Evolutionary conservation across 1,140 invertebrate species (phyloP), one percentile per base, ranked within the genome.

Genomic region (Leucophenga varia): DNA sequence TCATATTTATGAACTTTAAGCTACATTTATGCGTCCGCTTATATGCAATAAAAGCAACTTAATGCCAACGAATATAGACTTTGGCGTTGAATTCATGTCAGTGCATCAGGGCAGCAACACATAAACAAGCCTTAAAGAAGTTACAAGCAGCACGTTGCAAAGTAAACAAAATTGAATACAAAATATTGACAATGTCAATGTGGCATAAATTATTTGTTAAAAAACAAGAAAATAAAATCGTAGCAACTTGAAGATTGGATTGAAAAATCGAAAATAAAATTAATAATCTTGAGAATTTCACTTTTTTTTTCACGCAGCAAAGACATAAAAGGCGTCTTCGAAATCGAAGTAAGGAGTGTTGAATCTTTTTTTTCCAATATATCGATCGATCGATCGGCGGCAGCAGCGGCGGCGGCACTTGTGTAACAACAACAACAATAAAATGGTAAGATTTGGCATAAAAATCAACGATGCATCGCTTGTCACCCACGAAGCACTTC

Each of bases 241-340:
- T 59, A 68, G 59, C 56, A 58, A 25, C 5, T 6, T 45, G 20
- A 43, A 50, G 22, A 17, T 30, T 32, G 42, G 35, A 55, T 48
- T 55, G n/a, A 43, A 53, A 67, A 63, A 67, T 59, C 63, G 64
- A 67, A 65, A 65, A 67, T 58, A 67, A 65, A 67, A 67, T 67
- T 67, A 67, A 68, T 67, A 67, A 67, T 67, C 63, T 51, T 59
- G 67, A 67, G 63, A 67, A 67, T 67, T 67, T 67, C 63, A 67
- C 63, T 67, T 67, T 25, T 67, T 67, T 67, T 25, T 67, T 67
- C 63, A 63, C 55, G 54, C 54, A 47, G 3, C 54, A 53, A 21
- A 43, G 50, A 22, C 47, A n/a, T n/a, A n/a, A n/a, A n/a, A n/a
- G n/a, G n/a, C n/a, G n/a, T n/a, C n/a, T n/a, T n/a, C n/a, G n/a